Evolutionary conservation across 2,888 invertebrate species (phyloP).

Genomic region (Pyrocoelia pectoralis): DNA sequence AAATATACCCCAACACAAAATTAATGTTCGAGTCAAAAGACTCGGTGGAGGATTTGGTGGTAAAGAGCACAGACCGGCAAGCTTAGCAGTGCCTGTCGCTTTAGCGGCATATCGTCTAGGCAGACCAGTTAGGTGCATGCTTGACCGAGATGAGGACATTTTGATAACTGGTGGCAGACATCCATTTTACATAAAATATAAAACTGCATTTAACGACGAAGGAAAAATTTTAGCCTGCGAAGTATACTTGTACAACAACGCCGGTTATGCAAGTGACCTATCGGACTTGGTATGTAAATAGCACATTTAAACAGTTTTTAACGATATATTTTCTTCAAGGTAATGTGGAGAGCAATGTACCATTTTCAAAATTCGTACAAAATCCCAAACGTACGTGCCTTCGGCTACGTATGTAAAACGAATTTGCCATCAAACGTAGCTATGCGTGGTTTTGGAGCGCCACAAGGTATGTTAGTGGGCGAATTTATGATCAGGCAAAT

Average conservation of each 20-base stretch:
- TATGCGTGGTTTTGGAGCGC: constrained; percentile 91
- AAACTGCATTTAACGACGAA: constrained; percentile 77
- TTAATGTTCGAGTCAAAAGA: constrained; percentile 82
- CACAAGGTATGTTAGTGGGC: constrained; percentile 88
- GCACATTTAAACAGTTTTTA: background rate
- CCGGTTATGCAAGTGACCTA: constrained; percentile 14
- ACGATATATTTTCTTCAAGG: constrained; percentile 61
- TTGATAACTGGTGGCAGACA: constrained; percentile 87
- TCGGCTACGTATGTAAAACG: constrained; percentile 82
- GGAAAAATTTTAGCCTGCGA: constrained; percentile 80
- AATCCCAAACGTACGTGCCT: constrained; percentile 76
- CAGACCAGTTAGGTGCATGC: constrained; percentile 83
- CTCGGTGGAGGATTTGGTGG: constrained; percentile 97
- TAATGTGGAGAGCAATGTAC: constrained; percentile 83
- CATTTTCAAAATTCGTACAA: constrained; percentile 86
- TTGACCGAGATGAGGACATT: constrained; percentile 97
- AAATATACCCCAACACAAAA: constrained; percentile 75
- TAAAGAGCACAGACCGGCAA: constrained; percentile 80
- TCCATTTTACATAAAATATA: constrained; percentile 87
- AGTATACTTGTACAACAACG: constrained; percentile 69
- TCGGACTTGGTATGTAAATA: constrained; percentile 40
- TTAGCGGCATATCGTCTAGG: constrained; percentile 82
- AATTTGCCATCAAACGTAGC: constrained; percentile 93
- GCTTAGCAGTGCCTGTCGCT: constrained; percentile 77
- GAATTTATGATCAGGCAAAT: constrained; percentile 82